Evolutionary conservation across 1,140 invertebrate species (phyloP).

Genomic region (Lepidurus couesii): DNA sequence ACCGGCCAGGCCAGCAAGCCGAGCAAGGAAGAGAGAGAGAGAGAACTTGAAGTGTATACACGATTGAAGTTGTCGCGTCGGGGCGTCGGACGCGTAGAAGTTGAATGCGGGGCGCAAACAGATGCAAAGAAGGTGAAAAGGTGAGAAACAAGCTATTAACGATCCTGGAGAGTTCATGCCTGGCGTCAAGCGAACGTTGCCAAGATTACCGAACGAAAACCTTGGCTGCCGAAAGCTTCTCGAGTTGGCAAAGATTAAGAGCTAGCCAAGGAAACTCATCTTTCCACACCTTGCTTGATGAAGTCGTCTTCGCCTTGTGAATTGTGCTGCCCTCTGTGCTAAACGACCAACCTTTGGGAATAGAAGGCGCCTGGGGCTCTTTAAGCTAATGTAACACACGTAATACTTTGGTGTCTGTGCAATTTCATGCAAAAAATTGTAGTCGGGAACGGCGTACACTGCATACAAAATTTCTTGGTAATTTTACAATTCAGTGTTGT

Average conservation of each 20-base stretch:
- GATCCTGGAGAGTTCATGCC: not conserved
- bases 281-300: not conserved
- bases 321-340: not conserved
- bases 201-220: not conserved
- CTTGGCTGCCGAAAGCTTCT: not conserved
- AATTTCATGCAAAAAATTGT: too few relatives aligned
- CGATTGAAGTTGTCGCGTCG: constrained; percentile 16
- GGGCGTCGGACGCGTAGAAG: not conserved
- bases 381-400: too few relatives aligned
- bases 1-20: not conserved
- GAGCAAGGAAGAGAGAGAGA: not conserved
- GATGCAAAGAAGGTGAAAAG: not conserved
- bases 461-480: too few relatives aligned
- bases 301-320: not conserved
- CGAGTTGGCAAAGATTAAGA: not conserved
- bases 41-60: not conserved
- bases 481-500: too few relatives aligned
- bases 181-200: not conserved
- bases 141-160: constrained; percentile 6
- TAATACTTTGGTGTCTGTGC: too few relatives aligned
- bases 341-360: not conserved
- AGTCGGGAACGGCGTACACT: too few relatives aligned
- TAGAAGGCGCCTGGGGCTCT: not conserved
- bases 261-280: not conserved
- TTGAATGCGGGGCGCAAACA: not conserved